Conservation (phyloP, 2,113 vertebrate species). For the Microtus oregoni region DNA sequence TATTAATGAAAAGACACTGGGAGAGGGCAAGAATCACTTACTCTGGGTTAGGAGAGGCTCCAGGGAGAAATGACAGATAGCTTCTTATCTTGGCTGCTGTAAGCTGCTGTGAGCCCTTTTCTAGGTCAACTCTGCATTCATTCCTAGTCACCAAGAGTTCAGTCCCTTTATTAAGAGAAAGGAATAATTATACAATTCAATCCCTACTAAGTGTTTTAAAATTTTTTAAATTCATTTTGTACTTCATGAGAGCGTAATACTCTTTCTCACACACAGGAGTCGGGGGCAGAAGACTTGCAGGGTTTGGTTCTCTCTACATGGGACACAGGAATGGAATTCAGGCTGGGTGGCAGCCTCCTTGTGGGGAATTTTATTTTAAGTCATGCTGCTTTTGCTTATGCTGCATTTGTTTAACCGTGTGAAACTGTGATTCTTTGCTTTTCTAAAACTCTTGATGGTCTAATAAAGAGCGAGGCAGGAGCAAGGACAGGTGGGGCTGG, state of each 20-base stretch:
- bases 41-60: neutral
- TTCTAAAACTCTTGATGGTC: no score
- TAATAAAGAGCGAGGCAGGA: no score
- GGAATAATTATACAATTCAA: neutral
- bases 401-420: no score
- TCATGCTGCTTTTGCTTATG: no score
- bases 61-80: neutral
- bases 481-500: no score
- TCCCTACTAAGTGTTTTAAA: neutral
- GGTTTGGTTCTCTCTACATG: neutral
- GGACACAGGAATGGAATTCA: neutral
- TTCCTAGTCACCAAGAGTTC: neutral
- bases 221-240: neutral
- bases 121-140: neutral
- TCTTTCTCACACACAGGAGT: neutral
- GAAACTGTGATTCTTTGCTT: no score
- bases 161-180: neutral
- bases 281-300: neutral
- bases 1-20: neutral
- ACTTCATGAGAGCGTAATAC: neutral
- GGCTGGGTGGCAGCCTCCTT: neutral
- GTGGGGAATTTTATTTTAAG: no score
- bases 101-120: neutral
- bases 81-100: neutral
- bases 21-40: neutral